phyloP scores from a whole-genome alignment of 2,113 vertebrate genomes.

The Cephalopholis sonnerati region DNA sequence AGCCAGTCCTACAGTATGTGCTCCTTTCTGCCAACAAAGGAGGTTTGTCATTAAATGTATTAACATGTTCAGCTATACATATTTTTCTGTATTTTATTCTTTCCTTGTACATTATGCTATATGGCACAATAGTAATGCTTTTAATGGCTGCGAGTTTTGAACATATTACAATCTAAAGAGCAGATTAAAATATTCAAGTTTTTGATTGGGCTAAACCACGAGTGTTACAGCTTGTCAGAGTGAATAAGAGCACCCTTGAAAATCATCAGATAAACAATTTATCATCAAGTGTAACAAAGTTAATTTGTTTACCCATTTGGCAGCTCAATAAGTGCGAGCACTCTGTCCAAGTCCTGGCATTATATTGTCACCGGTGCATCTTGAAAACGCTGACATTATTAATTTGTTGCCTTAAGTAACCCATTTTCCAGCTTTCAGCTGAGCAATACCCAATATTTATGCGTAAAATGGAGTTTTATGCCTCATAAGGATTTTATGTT shows the following conservation, averaged over 20 bases:
- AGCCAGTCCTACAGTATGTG: constrained; percentile 54
- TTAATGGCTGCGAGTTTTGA: constrained; percentile 76
- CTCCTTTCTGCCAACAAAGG: constrained; percentile 67
- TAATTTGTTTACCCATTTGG: constrained; percentile 43
- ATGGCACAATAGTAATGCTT: constrained; percentile 74
- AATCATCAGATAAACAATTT: constrained; percentile 58
- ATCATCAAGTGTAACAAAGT: constrained; percentile 47
- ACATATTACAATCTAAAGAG: constrained; percentile 73
- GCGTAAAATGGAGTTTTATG: constrained; percentile 61
- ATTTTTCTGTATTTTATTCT: constrained; percentile 81
- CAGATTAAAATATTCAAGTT: constrained; percentile 57
- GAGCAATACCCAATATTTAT: constrained; percentile 68
- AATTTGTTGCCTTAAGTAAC: constrained; percentile 73
- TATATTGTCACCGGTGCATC: constrained; percentile 41
- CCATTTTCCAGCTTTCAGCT: constrained; percentile 57
- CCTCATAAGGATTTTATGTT: constrained; percentile 71
- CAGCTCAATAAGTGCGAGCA: constrained; percentile 23
- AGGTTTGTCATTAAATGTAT: constrained; percentile 76
- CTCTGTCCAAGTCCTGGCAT: constrained; percentile 36
- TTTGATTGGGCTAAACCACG: constrained; percentile 47
- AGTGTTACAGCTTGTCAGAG: constrained; percentile 14
- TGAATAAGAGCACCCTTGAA: constrained; percentile 38
- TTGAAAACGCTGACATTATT: constrained; percentile 49
- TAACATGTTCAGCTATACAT: constrained; percentile 76
- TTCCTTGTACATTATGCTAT: constrained; percentile 83